Evolutionary conservation across 2,888 invertebrate species (phyloP).

Genomic region (Gymnocheta viridis): DNA sequence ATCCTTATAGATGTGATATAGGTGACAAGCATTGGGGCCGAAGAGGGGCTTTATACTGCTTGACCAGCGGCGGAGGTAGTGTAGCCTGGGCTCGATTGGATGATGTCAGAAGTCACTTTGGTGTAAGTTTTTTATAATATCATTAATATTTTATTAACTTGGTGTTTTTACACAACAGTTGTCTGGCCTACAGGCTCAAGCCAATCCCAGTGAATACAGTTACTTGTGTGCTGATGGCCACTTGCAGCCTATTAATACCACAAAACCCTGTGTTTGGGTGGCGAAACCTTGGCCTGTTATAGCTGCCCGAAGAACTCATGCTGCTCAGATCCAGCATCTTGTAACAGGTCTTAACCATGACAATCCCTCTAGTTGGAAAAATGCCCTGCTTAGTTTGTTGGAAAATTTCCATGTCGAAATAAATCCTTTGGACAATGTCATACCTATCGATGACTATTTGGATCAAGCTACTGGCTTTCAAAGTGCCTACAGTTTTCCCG

Average conservation of each 20-base stretch:
- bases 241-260: conserved; percentile 84
- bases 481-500: conserved; percentile 86
- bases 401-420: conserved; percentile 84
- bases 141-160: not conserved
- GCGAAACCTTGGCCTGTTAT: conserved; percentile 90
- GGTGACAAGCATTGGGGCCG: conserved; percentile 92
- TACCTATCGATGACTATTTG: conserved; percentile 87
- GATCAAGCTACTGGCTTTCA: conserved; percentile 85
- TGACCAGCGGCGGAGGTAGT: conserved; percentile 90
- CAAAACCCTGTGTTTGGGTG: conserved; percentile 89
- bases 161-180: conserved; percentile 73
- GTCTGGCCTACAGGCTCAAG: conserved; percentile 79
- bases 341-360: conserved; percentile 82
- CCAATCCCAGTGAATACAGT: conserved; percentile 84
- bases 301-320: conserved; percentile 84
- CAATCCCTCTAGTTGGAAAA: conserved; percentile 83
- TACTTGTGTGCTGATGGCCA: conserved; percentile 90
- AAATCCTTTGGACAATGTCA: conserved; percentile 84
- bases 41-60: conserved; percentile 90
- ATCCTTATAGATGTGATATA: conserved; percentile 84
- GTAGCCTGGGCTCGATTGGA: conserved; percentile 91
- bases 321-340: conserved; percentile 83
- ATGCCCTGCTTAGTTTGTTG: conserved; percentile 85
- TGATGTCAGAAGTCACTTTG: conserved; percentile 87
- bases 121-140: conserved; percentile 81